Evolutionary conservation across 2,113 vertebrate genomes (phyloP).

Genomic region (Galbula dea): DNA sequence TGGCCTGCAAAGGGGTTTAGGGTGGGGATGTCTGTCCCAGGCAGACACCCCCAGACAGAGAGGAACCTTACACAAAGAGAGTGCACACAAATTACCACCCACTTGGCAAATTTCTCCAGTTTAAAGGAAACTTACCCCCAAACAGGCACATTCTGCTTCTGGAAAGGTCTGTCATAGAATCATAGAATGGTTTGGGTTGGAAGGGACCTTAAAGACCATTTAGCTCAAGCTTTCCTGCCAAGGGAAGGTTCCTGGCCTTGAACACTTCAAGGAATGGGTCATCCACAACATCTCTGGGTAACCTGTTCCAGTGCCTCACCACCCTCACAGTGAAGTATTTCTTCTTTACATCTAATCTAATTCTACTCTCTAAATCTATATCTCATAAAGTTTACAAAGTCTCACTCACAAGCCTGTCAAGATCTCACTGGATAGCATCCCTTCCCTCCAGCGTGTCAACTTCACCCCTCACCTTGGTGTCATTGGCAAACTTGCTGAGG

Average conservation of each 20-base stretch:
- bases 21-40: not conserved
- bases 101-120: not conserved
- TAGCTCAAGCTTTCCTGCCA: not conserved
- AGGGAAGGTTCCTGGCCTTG: not conserved
- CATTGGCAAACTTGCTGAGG: not conserved
- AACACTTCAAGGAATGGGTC: not conserved
- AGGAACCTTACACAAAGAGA: not conserved
- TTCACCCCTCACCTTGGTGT: not conserved
- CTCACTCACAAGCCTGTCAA: not conserved
- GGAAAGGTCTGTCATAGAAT: not conserved
- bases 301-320: not conserved
- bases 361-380: not conserved
- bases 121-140: not conserved
- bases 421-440: not conserved
- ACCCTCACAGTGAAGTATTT: not conserved
- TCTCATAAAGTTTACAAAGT: not conserved
- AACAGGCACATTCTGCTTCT: constrained; percentile 18
- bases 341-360: not conserved
- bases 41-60: not conserved
- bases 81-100: not conserved
- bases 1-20: not conserved
- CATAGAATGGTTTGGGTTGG: not conserved
- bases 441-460: not conserved
- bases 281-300: not conserved
- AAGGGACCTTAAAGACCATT: not conserved